These are phyloP conservation scores for Drosophila neocordata DNA, from an alignment of 1,140 invertebrate genomes.

Conservation along the genomic window DNA sequence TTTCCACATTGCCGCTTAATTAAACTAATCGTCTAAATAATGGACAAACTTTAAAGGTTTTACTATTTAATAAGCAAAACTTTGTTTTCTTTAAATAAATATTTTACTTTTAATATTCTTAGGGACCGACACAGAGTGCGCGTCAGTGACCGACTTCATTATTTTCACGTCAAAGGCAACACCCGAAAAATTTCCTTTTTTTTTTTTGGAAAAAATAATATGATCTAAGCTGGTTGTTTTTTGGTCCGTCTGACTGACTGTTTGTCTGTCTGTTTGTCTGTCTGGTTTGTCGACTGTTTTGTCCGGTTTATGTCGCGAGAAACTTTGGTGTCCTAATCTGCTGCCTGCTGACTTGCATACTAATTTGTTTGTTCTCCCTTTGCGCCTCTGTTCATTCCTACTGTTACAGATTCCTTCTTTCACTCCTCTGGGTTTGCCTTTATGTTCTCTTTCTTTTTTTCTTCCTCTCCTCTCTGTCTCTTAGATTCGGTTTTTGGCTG, in stretches of 20 bases:
- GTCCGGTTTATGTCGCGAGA: slow-evolving; percentile 76
- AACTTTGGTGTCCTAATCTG: slow-evolving; percentile 81
- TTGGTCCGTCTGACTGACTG: slow-evolving; percentile 6
- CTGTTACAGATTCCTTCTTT: neutral
- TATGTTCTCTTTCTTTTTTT: slow-evolving; percentile 44
- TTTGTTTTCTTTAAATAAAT: neutral
- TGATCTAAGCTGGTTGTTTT: slow-evolving; percentile 1
- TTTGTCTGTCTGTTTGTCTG: slow-evolving; percentile 26
- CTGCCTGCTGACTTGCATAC: slow-evolving; percentile 78
- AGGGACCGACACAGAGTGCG: slow-evolving; percentile 58
- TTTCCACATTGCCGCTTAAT: neutral
- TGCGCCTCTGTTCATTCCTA: neutral
- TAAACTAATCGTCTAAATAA: neutral
- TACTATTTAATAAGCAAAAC: neutral
- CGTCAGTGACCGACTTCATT: slow-evolving; percentile 65
- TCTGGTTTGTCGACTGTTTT: slow-evolving; percentile 40
- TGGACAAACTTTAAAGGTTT: neutral
- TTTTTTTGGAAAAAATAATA: slow-evolving; percentile 30
- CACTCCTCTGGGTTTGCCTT: slow-evolving; percentile 51
- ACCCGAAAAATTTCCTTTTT: too few species aligned
- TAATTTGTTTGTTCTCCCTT: slow-evolving; percentile 73
- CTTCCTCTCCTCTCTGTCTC: neutral
- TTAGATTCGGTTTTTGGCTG: slow-evolving; percentile 58
- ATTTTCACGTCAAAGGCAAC: slow-evolving; percentile 42
- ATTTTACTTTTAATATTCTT: neutral